These are phyloP conservation scores for Caenorhabditis parvicauda DNA, from an alignment of 2,888 invertebrate genomes.

Conservation along the genomic window DNA sequence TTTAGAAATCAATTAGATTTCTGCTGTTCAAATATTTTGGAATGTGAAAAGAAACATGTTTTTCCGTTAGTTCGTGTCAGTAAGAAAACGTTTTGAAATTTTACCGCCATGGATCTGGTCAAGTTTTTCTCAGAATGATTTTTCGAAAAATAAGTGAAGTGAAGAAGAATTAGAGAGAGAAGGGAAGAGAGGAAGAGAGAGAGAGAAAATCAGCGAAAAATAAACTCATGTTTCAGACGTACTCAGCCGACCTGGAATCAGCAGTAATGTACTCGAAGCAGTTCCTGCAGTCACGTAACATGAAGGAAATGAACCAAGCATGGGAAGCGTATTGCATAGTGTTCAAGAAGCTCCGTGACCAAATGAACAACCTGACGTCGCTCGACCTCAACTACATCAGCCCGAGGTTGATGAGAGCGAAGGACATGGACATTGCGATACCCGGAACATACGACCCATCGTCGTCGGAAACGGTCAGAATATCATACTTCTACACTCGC, in stretches of 20 bases:
- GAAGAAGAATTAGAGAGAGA: too few species aligned
- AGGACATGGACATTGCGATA: constrained; percentile 88
- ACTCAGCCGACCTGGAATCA: constrained; percentile 87
- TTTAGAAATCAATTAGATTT: too few species aligned
- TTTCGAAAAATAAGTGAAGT: constrained; percentile 7
- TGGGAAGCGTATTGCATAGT: constrained; percentile 96
- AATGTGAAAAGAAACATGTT: too few species aligned
- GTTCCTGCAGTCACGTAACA: constrained; percentile 79
- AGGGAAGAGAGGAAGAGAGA: too few species aligned
- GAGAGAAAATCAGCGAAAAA: too few species aligned
- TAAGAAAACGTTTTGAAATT: background rate
- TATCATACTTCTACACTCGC: constrained; percentile 52
- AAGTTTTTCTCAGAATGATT: background rate
- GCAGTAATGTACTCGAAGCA: constrained; percentile 93
- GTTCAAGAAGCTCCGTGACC: constrained; percentile 90
- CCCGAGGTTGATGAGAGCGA: constrained; percentile 70
- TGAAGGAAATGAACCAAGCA: constrained; percentile 84
- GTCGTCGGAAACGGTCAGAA: constrained; percentile 73
- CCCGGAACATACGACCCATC: constrained; percentile 96
- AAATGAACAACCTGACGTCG: constrained; percentile 73
- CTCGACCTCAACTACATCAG: constrained; percentile 82
- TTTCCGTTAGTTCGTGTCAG: background rate
- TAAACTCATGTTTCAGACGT: too few species aligned
- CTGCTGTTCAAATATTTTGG: too few species aligned
- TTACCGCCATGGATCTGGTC: background rate